These are phyloP conservation scores for Acrocephalus kingi DNA, from an alignment of 2,113 vertebrate species.

Conservation along the genomic window DNA sequence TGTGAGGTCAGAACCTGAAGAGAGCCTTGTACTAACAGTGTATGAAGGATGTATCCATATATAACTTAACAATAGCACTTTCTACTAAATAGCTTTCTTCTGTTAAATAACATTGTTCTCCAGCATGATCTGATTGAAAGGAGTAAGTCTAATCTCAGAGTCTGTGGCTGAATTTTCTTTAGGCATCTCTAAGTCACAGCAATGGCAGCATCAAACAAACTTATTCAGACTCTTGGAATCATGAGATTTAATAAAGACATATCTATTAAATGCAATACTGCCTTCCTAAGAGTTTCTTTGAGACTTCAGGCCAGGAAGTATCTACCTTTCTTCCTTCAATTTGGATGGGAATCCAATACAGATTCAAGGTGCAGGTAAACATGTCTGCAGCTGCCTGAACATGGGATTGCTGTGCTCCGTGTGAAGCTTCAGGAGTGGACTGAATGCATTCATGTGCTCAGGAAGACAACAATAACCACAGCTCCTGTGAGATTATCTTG, in stretches of 20 bases:
- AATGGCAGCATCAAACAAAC: background rate
- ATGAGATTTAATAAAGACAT: background rate
- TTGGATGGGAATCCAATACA: background rate
- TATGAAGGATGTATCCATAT: background rate
- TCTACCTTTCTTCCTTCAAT: background rate
- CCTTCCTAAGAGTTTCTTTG: background rate
- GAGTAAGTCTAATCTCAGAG: background rate
- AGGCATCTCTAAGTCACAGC: background rate
- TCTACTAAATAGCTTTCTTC: background rate
- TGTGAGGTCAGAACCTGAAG: background rate
- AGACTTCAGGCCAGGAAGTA: background rate
- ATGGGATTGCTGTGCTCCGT: background rate
- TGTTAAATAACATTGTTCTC: background rate
- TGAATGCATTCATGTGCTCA: background rate
- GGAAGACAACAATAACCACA: background rate
- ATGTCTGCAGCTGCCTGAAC: background rate
- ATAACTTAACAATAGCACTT: background rate
- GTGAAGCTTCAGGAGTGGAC: background rate
- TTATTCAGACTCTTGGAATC: background rate
- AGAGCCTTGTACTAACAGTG: background rate
- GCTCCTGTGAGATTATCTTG: background rate
- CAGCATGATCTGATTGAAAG: background rate
- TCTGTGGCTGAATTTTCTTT: background rate
- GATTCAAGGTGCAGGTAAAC: background rate
- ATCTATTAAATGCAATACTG: background rate